Evolutionary conservation across 2,113 vertebrate genomes (phyloP), one percentile per base, ranked within the genome.

Genomic region (Nematolebias whitei): DNA sequence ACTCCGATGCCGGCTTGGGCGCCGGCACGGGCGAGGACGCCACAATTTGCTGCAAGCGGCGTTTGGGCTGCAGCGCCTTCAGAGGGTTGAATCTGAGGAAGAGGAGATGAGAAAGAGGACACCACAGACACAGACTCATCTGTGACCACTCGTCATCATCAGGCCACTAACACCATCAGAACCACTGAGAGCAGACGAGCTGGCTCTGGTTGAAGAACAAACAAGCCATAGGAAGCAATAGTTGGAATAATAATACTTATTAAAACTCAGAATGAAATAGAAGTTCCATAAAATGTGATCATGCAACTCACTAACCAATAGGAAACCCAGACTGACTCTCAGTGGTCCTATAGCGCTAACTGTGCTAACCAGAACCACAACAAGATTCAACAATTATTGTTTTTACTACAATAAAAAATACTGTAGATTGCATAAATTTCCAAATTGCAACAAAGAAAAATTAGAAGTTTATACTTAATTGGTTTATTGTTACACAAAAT

Each of bases 81-180:
- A 94, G 87, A 56, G 92, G 90, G 90, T 93, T 92, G 91, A 93
- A 93, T 93, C 93, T 94, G 90, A 87, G 84, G 73, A 87, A 59
- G 32, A 66, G 64, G 48, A 82, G 58, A 91, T 66, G 70, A 88
- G 39, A 83, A 8, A 81, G 59, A 80, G 71, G 67, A 74, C 63
- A 87, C 75, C 70, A 79, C 41, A 77, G 65, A 82, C 47, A 57
- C 79, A 66, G 38, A n/a, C 43, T 54, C 13, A 11, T 55, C 76
- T 64, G 53, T 10, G 50, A 56, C 44, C 15, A 23, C 39, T 49
- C 51, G n/a, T 45, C 7, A 70, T 20, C 7, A 57, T 7, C 26
- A 29, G 26, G 48, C 19, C 43, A 44, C 23, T 13, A 40, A 52
- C n/a, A 73, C 67, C 15, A 43, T 9, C 0, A 18, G 12, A 15